Base-by-base conservation (phyloP, 2,113 vertebrate genomes). In the Prunella fulvescens region DNA sequence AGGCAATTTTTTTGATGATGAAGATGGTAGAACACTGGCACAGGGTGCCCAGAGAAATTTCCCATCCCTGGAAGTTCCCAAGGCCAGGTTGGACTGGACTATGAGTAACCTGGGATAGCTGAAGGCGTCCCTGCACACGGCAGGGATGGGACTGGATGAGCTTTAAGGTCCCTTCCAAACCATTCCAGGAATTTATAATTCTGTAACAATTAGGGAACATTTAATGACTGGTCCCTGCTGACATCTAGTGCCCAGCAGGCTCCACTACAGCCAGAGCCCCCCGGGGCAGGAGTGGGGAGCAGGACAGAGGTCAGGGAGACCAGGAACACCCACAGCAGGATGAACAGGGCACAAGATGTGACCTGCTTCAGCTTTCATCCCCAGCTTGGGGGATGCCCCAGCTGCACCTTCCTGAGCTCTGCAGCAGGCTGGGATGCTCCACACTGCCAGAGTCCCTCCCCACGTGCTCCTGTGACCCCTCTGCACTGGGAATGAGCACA, bases 11-110 rank as follows among this genome's bases (percentile, higher is more conserved):
- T 58, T 74, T 17, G 16, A 22, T 31, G 4, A 47, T 40, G 29
- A 31, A 39, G 40, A 26, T 54, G 40, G 53, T 16, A 61, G 31
- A 76, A 69, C 10, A 26, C 10, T 35, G 31, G 25, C n/a, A 35
- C 13, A 26, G 18, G 33, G 0, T 15, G 9, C 22, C 37, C 37
- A 67, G 48, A 69, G 47, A 19, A 56, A 73, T 12, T 23, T 4
- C 69, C 26, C 50, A 42, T 35, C 40, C 40, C 54, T 76, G 45
- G 7, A 2, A 60, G 39, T 10, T 28, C 1, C 24, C 24, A 14
- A 60, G 29, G 17, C 13, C 39, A 35, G 39, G 33, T 0, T 58
- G 37, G 67, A 51, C 0, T 0, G 33, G 37, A 10, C 11, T 53
- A 50, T 35, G 62, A 76, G 24, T 4, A 76, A 0, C 40, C 54